Evolutionary conservation across 2,113 vertebrate genomes (phyloP), one percentile per base, ranked within the genome.

Genomic region (Protobothrops flavoviridis): DNA sequence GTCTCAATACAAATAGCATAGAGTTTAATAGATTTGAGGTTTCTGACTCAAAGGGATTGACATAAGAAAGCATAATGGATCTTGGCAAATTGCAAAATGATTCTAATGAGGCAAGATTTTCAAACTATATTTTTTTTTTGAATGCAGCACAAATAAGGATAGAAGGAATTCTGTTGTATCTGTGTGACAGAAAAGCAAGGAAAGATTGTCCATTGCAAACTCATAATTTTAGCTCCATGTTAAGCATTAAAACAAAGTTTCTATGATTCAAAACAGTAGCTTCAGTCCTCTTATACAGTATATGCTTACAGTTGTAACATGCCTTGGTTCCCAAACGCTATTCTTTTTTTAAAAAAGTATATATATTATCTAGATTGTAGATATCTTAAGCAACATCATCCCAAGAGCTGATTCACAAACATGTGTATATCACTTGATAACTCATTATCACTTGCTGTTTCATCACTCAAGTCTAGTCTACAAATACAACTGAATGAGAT

Each of bases 41-140:
- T 61, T 94, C 91, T 95, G 96, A 97, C 94, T 96, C 96, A 95
- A 90, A 89, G 89, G 90, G 92, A 93, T 93, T 95, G 95, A 92
- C 93, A 93, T 95, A 95, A 95, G 94, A 89, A 56, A 94, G 64
- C 87, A 85, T 24, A 45, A 85, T 89, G 89, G 95, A 94, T 55
- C 33, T 48, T 93, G 57, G n/a, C 87, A 53, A 94, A 94, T 96
- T 96, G 93, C 94, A 96, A 95, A 96, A 97, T 53, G 85, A 88
- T 33, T 13, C 74, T 87, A 94, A 94, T 97, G 96, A 95, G 43
- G 93, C 94, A 96, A 96, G 50, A 29, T 24, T 90, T n/a, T 94
- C 94, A 93, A 96, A 95, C 93, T 90, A 91, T 24, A 24, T 56
- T 53, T 48, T 48, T 8, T 8, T 85, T 61, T 21, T n/a, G n/a